Conservation (phyloP, 2,888 invertebrate genomes). For the Tigriopus californicus region DNA sequence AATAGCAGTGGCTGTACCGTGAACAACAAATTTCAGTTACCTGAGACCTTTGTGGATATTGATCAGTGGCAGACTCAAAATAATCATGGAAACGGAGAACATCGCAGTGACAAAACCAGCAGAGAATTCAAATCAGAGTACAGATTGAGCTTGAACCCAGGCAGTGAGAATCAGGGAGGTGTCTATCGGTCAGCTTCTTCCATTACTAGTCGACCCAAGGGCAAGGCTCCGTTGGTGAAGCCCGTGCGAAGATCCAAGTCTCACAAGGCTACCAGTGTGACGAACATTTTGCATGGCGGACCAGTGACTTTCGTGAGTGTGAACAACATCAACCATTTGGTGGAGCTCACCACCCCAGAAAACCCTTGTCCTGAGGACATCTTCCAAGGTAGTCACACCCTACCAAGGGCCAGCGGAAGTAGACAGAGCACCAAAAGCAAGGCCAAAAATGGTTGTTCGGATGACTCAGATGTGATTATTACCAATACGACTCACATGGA, state of each 20-base stretch:
- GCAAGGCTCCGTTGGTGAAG: neutral
- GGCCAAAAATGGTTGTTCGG: neutral
- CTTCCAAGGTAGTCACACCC: neutral
- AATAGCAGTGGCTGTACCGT: too few species aligned
- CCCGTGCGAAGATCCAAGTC: conserved; percentile 15
- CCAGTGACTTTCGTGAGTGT: conserved; percentile 4
- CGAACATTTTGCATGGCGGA: conserved; percentile 9
- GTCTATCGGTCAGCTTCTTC: too few species aligned
- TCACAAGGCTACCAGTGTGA: conserved; percentile 4
- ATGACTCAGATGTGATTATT: neutral
- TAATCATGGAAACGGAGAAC: too few species aligned
- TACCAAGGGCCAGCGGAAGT: neutral
- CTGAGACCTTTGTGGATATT: too few species aligned
- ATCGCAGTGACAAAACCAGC: too few species aligned
- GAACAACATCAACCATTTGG: neutral
- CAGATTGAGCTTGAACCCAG: too few species aligned
- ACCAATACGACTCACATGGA: neutral
- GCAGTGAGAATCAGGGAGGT: too few species aligned
- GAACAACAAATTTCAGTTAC: too few species aligned
- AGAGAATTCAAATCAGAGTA: too few species aligned
- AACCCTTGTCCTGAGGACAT: neutral
- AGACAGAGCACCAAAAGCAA: neutral
- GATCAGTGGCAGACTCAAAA: too few species aligned
- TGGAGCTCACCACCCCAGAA: too few species aligned
- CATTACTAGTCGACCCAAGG: too few species aligned